phyloP scores from a whole-genome alignment of 1,140 invertebrate genomes.

The Philopotamus ludificatus region DNA sequence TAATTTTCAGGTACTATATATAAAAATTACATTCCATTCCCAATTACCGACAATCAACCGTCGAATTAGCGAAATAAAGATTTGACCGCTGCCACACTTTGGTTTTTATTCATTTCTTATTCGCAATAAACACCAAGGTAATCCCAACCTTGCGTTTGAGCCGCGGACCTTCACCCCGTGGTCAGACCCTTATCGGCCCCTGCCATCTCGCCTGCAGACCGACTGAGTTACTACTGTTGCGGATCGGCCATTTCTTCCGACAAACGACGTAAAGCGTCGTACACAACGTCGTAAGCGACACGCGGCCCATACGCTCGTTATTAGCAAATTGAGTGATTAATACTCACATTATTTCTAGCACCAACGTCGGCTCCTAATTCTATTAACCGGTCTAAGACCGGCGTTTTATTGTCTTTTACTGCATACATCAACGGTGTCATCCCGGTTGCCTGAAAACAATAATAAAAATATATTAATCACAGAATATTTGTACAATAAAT shows the following conservation, averaged over 20 bases:
- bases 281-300: too few relatives aligned
- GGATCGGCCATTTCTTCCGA: neutral
- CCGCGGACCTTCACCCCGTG: conserved; percentile 23
- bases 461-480: conserved; percentile 40
- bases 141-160: conserved; percentile 15
- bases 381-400: conserved; percentile 84
- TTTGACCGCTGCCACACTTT: too few relatives aligned
- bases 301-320: too few relatives aligned
- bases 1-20: too few relatives aligned
- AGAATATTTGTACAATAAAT: neutral
- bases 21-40: too few relatives aligned
- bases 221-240: neutral
- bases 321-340: too few relatives aligned
- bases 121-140: conserved; percentile 30
- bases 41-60: too few relatives aligned
- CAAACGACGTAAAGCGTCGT: too few relatives aligned
- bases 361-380: conserved; percentile 90
- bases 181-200: conserved; percentile 2
- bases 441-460: conserved; percentile 74
- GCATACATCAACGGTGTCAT: conserved; percentile 95
- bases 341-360: conserved; percentile 84
- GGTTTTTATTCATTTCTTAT: too few relatives aligned
- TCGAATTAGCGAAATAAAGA: too few relatives aligned
- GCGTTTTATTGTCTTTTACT: conserved; percentile 89
- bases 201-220: conserved; percentile 2